These are phyloP conservation scores for Scylla paramamosain DNA, from an alignment of 1,140 invertebrate species.

Conservation along the genomic window DNA sequence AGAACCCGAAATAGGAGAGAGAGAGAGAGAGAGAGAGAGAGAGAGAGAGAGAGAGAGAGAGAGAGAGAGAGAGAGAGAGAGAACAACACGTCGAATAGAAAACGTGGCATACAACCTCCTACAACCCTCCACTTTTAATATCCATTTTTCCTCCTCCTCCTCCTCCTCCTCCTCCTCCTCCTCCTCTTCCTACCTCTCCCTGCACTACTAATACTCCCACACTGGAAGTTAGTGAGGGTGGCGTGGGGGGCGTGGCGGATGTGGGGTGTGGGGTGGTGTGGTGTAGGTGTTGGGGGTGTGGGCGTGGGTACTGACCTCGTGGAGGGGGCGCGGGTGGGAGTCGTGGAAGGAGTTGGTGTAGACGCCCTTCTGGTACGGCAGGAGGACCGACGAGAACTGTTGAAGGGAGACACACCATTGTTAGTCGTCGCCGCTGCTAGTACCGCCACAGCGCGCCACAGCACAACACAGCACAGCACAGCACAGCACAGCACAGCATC, in stretches of 20 bases:
- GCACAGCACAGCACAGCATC: background rate
- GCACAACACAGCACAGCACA: background rate
- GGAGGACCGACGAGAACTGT: slow-evolving; percentile 71
- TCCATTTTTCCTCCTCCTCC: too few relatives aligned
- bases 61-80: too few relatives aligned
- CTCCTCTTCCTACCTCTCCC: too few relatives aligned
- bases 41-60: too few relatives aligned
- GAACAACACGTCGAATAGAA: too few relatives aligned
- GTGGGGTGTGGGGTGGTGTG: background rate
- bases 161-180: too few relatives aligned
- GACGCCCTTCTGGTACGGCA: slow-evolving; percentile 73
- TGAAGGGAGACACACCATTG: slow-evolving; percentile 35
- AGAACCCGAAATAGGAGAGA: too few relatives aligned
- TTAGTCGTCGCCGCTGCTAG: slow-evolving; percentile 26
- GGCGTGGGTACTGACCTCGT: slow-evolving; percentile 63
- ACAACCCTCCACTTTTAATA: too few relatives aligned
- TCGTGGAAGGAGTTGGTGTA: slow-evolving; percentile 72
- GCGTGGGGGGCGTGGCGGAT: background rate
- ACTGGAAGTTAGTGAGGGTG: background rate
- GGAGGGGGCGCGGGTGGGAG: slow-evolving; percentile 61
- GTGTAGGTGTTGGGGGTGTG: background rate
- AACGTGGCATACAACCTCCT: too few relatives aligned
- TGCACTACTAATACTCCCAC: too few relatives aligned
- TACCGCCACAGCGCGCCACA: background rate
- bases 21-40: too few relatives aligned